phyloP scores from a whole-genome alignment of 1,140 invertebrate species.

The Teleopsis dalmanni region DNA sequence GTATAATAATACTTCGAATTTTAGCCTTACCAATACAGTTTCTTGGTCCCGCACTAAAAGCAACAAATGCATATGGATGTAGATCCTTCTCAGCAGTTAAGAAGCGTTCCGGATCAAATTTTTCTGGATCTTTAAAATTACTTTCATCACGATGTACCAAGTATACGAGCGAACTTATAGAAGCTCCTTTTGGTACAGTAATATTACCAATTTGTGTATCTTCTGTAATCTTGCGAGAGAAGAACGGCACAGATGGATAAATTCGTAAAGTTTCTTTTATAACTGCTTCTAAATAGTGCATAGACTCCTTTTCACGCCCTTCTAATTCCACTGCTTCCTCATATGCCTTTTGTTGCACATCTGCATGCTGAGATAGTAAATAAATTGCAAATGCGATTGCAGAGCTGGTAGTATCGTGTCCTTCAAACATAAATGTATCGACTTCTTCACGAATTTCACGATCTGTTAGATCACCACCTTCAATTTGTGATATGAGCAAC shows the following conservation, averaged over 20 bases:
- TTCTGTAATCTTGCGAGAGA: conserved; percentile 51
- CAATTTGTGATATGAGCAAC: conserved; percentile 53
- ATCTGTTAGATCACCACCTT: conserved; percentile 49
- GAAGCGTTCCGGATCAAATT: conserved; percentile 64
- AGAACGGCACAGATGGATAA: conserved; percentile 62
- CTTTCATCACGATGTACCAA: conserved; percentile 54
- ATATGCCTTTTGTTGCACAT: conserved; percentile 56
- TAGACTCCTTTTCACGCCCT: conserved; percentile 44
- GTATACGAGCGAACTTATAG: conserved; percentile 44
- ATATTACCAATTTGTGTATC: conserved; percentile 41
- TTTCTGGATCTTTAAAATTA: conserved; percentile 56
- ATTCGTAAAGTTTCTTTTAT: conserved; percentile 59
- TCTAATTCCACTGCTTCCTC: conserved; percentile 55
- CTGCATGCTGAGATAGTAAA: conserved; percentile 54
- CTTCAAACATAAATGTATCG: conserved; percentile 75
- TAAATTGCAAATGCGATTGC: conserved; percentile 54
- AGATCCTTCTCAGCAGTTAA: conserved; percentile 47
- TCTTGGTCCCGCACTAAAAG: conserved; percentile 58
- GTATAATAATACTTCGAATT: too few species aligned
- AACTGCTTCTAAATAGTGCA: conserved; percentile 61
- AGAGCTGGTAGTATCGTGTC: conserved; percentile 67
- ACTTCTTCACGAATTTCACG: conserved; percentile 72
- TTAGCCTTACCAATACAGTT: conserved; percentile 58
- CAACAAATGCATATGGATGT: conserved; percentile 51
- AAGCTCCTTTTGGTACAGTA: conserved; percentile 47